Percentiles rank a stretch among this genome's conserved stretches.
phyloP scores from a whole-genome alignment of 2,113 vertebrate genomes.

The Cottus gobio region DNA sequence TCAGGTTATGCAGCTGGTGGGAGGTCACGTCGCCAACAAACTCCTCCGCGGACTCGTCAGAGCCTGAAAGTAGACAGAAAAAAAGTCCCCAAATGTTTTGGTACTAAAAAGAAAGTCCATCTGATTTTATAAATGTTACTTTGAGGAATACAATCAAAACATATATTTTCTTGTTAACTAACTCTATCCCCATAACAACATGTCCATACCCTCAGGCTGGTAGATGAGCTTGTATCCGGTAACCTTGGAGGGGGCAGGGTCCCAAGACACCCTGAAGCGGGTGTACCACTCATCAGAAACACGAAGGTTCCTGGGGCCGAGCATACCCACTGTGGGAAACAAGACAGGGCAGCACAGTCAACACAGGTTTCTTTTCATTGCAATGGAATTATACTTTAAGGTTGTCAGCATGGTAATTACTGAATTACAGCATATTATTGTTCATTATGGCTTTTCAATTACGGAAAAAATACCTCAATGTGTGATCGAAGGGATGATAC shows the following conservation, averaged over 20 bases:
- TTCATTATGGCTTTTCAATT: constrained; percentile 17
- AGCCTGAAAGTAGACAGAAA: constrained; percentile 80
- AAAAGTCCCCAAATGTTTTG: not conserved
- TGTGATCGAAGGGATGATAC: not conserved
- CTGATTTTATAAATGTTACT: not conserved
- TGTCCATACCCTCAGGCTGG: constrained; percentile 87
- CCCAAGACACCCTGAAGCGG: constrained; percentile 96
- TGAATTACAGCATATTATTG: constrained; percentile 11
- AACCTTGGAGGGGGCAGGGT: constrained; percentile 90
- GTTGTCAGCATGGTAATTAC: constrained; percentile 38
- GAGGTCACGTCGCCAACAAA: constrained; percentile 94
- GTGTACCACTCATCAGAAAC: constrained; percentile 99
- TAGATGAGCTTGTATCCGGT: constrained; percentile 97
- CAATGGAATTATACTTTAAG: constrained; percentile 4
- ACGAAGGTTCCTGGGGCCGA: constrained; percentile 94
- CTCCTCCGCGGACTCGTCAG: constrained; percentile 87
- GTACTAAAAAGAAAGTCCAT: not conserved
- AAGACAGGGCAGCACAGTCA: constrained; percentile 41
- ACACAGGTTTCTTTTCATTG: constrained; percentile 11
- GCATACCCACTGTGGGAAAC: constrained; percentile 87
- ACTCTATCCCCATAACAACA: not conserved
- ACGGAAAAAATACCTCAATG: constrained; percentile 10
- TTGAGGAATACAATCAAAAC: not conserved
- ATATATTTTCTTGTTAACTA: not conserved
- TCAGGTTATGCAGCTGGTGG: constrained; percentile 90